These are phyloP conservation scores for Lepeophtheirus nordmannii DNA, from an alignment of 2,888 invertebrate species.

Conservation along the genomic window DNA sequence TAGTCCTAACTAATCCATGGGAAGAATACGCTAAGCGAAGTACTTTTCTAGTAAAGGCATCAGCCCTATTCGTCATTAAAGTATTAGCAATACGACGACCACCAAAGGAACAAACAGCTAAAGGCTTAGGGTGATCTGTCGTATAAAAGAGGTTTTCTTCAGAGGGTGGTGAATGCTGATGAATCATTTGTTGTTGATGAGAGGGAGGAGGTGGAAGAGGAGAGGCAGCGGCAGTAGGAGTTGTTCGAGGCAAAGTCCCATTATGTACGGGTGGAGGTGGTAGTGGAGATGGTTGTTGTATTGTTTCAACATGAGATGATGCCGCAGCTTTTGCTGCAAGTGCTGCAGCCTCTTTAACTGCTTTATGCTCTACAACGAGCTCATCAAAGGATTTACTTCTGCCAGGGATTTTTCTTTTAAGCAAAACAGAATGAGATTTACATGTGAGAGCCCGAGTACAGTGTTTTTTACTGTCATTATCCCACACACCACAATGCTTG, in stretches of 20 bases:
- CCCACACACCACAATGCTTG: conserved; percentile 63
- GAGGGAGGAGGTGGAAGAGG: not conserved
- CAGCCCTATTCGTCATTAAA: conserved; percentile 3
- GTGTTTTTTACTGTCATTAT: conserved; percentile 47
- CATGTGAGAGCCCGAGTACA: conserved; percentile 62
- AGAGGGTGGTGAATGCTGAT: not conserved
- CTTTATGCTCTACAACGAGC: conserved; percentile 54
- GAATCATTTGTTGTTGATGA: not conserved
- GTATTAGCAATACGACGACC: conserved; percentile 16
- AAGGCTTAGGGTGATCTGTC: conserved; percentile 24
- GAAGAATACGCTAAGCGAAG: conserved; percentile 12
- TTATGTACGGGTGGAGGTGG: not conserved
- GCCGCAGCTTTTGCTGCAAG: conserved; percentile 24
- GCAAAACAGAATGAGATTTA: conserved; percentile 47
- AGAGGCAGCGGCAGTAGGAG: not conserved
- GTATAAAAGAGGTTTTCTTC: conserved; percentile 21
- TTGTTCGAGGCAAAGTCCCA: not conserved
- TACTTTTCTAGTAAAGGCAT: conserved; percentile 20
- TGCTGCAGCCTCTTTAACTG: conserved; percentile 42
- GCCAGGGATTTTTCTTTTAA: conserved; percentile 52
- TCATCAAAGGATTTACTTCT: conserved; percentile 58
- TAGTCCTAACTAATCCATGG: no score
- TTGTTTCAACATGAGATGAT: not conserved
- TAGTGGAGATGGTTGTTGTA: not conserved
- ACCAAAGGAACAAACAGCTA: conserved; percentile 22